Percentiles rank a stretch among this genome's conserved stretches.
phyloP scores from a whole-genome alignment of 2,888 invertebrate species.

The Nemotelus nigrinus region DNA sequence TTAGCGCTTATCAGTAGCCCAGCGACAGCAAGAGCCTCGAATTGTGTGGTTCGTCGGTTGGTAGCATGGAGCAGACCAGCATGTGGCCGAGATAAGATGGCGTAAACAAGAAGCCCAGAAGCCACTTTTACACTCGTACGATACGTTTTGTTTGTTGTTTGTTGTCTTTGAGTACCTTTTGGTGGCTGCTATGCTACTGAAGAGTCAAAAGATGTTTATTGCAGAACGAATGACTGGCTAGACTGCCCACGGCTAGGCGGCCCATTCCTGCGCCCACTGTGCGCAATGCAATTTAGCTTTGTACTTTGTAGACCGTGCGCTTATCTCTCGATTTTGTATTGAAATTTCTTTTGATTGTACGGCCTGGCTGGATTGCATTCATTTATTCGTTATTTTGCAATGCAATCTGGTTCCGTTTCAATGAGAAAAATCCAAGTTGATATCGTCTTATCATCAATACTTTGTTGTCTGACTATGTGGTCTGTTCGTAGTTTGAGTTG shows the following conservation, averaged over 20 bases:
- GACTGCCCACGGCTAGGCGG: neutral
- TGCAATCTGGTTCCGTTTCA: slow-evolving; percentile 3
- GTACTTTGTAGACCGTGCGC: too few relatives aligned
- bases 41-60: slow-evolving; percentile 1
- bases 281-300: too few relatives aligned
- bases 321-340: too few relatives aligned
- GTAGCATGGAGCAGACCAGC: slow-evolving; percentile 9
- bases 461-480: slow-evolving; percentile 26
- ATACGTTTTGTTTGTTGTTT: neutral
- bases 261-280: neutral
- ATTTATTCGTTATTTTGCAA: neutral
- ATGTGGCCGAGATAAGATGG: slow-evolving; percentile 39
- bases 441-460: slow-evolving; percentile 29
- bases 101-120: slow-evolving; percentile 39
- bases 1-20: slow-evolving; percentile 4
- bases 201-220: slow-evolving; percentile 19
- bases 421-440: slow-evolving; percentile 25
- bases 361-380: slow-evolving; percentile 23
- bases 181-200: too few relatives aligned
- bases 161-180: too few relatives aligned
- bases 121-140: neutral
- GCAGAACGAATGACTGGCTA: neutral
- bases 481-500: too few relatives aligned
- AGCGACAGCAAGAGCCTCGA: slow-evolving; percentile 3
- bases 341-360: too few relatives aligned